These are phyloP conservation scores for Cantharis rustica DNA, from an alignment of 2,888 invertebrate genomes.

Conservation along the genomic window DNA sequence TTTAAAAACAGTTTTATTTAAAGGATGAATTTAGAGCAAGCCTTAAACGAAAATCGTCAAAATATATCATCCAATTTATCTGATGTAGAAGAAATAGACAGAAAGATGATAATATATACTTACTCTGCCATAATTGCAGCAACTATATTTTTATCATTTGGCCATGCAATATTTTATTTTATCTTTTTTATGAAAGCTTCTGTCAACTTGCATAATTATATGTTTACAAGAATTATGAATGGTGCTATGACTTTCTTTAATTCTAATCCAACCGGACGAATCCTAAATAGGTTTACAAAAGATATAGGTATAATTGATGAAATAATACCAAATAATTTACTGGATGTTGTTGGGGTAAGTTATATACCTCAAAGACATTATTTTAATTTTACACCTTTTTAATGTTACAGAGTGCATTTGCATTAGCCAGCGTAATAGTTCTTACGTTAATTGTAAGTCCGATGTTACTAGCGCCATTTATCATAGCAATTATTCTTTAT, in stretches of 20 bases:
- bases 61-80: neutral
- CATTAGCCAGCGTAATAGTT: slow-evolving; percentile 69
- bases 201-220: slow-evolving; percentile 48
- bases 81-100: neutral
- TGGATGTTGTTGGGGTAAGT: slow-evolving; percentile 50
- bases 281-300: slow-evolving; percentile 55
- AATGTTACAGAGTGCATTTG: slow-evolving; percentile 48
- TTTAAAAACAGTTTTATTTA: neutral
- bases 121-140: slow-evolving; percentile 56
- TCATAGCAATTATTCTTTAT: slow-evolving; percentile 66
- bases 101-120: slow-evolving; percentile 52
- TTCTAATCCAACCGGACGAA: slow-evolving; percentile 51
- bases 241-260: slow-evolving; percentile 54
- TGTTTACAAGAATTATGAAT: slow-evolving; percentile 46
- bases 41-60: slow-evolving; percentile 34
- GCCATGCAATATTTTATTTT: slow-evolving; percentile 50
- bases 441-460: slow-evolving; percentile 73
- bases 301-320: slow-evolving; percentile 66
- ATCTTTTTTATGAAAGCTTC: slow-evolving; percentile 50
- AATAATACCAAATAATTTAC: slow-evolving; percentile 59
- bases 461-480: slow-evolving; percentile 67
- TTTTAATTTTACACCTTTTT: neutral
- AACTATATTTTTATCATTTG: slow-evolving; percentile 53
- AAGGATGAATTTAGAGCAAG: slow-evolving; percentile 50
- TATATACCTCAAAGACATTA: neutral